Evolutionary conservation across 2,797 vertebrate genomes (phyloP).

Genomic region (Acanthis flammea): DNA sequence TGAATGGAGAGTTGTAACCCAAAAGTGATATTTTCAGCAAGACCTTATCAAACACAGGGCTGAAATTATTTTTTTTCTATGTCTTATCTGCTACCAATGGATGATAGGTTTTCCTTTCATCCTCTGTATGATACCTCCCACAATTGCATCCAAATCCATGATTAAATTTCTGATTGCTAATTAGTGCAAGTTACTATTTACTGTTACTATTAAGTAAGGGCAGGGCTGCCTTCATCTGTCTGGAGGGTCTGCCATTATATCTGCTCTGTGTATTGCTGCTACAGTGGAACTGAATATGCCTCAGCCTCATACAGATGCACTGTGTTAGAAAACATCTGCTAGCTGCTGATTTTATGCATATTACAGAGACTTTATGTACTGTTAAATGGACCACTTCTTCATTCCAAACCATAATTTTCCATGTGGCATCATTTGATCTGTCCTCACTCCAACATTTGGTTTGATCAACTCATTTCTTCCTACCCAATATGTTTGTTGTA

Average conservation of each 20-base stretch:
- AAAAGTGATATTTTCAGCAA: background rate
- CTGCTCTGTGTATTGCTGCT: conserved; percentile 1
- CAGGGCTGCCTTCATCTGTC: conserved; percentile 32
- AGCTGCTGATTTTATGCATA: conserved; percentile 66
- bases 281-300: background rate
- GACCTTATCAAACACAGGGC: background rate
- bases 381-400: conserved; percentile 67
- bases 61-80: background rate
- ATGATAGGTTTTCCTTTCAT: background rate
- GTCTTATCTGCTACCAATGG: background rate
- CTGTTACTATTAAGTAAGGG: conserved; percentile 18
- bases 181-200: conserved; percentile 47
- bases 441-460: conserved; percentile 59
- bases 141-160: background rate
- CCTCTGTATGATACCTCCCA: background rate
- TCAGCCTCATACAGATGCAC: conserved; percentile 46
- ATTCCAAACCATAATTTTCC: conserved; percentile 67
- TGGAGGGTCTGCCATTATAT: conserved; percentile 37
- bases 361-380: conserved; percentile 65
- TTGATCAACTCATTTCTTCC: conserved; percentile 60
- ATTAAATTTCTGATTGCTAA: conserved; percentile 29
- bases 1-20: background rate
- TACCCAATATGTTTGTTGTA: conserved; percentile 13
- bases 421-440: conserved; percentile 63
- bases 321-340: conserved; percentile 68